Conservation (phyloP, 2,797 vertebrate genomes). For the Sebastes steindachneri region DNA sequence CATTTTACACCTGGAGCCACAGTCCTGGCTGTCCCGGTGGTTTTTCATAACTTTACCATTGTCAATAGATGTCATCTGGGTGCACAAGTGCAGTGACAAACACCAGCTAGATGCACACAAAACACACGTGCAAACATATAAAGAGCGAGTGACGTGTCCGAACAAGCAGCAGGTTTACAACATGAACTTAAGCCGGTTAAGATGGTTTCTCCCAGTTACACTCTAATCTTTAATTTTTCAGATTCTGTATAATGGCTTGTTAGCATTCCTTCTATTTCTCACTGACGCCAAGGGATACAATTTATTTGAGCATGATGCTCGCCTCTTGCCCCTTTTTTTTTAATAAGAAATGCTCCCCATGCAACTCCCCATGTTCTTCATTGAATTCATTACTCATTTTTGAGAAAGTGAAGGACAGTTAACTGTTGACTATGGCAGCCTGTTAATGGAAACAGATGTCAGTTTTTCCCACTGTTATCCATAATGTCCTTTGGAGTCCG, state of each 20-base stretch:
- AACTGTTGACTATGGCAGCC: not conserved
- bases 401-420: not conserved
- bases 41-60: not conserved
- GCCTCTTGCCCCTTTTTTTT: conserved; percentile 23
- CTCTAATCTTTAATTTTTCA: not conserved
- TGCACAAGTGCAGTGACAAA: not conserved
- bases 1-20: not conserved
- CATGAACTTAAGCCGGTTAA: not conserved
- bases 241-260: not conserved
- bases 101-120: not conserved
- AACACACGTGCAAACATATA: not conserved
- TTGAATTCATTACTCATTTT: conserved; percentile 21
- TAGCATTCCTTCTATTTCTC: conserved; percentile 24
- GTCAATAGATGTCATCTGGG: not conserved
- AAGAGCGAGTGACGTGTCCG: not conserved
- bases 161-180: conserved; percentile 11
- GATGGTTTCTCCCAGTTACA: not conserved
- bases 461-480: conserved; percentile 1
- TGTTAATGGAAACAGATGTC: conserved; percentile 14
- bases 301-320: conserved; percentile 28
- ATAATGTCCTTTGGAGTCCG: not conserved
- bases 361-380: conserved; percentile 6
- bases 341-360: conserved; percentile 18
- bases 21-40: not conserved
- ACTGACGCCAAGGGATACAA: conserved; percentile 22